Conservation (phyloP, 2,797 vertebrate species). For the Pygocentrus nattereri region DNA sequence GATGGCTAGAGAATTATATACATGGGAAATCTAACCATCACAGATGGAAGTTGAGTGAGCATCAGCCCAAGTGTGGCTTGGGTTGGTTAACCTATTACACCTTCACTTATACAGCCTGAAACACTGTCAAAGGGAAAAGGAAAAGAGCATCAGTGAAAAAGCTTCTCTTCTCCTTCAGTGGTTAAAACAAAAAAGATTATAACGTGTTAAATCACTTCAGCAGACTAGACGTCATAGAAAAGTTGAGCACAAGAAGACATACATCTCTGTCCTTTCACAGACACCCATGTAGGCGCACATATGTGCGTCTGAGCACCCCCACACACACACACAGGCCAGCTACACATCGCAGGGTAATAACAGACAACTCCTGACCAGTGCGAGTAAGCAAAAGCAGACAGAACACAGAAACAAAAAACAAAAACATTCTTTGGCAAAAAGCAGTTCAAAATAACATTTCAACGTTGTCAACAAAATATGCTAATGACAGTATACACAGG, state of each 20-base stretch:
- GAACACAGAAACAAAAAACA: conserved; percentile 28
- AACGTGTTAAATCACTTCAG: conserved; percentile 19
- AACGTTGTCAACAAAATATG: conserved; percentile 57
- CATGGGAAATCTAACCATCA: neutral
- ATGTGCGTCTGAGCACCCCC: neutral
- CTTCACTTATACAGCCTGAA: conserved; percentile 14
- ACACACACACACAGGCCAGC: neutral
- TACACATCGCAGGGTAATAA: conserved; percentile 19
- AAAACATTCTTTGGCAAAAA: conserved; percentile 67
- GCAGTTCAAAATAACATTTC: conserved; percentile 65
- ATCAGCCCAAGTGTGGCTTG: neutral
- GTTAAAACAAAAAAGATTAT: conserved; percentile 9
- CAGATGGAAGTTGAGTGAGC: neutral
- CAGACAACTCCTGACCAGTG: conserved; percentile 5
- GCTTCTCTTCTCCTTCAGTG: conserved; percentile 22
- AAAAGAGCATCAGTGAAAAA: neutral
- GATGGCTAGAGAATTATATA: neutral
- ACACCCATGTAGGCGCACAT: conserved; percentile 23
- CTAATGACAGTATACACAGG: conserved; percentile 43
- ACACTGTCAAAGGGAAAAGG: neutral
- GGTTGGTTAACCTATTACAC: neutral
- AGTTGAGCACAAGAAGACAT: conserved; percentile 18
- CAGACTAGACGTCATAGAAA: conserved; percentile 36
- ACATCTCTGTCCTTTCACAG: conserved; percentile 9
- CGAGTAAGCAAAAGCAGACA: conserved; percentile 20